phyloP scores from a whole-genome alignment of 2,888 invertebrate species.

The Clivina fossor region DNA sequence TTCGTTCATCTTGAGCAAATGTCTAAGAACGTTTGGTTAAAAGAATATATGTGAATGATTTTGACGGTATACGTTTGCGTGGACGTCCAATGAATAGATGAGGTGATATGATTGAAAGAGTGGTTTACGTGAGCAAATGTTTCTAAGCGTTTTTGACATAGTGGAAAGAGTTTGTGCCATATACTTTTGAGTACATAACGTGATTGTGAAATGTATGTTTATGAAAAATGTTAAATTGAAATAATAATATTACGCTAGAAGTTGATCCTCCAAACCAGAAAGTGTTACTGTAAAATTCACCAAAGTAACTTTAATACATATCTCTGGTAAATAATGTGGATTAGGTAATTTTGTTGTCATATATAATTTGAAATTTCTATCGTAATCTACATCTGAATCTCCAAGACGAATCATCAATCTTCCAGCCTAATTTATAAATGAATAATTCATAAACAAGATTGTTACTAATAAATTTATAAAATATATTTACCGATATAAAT shows the following conservation, averaged over 20 bases:
- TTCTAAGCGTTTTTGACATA: not conserved
- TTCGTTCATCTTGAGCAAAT: too few species aligned
- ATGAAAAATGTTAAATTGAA: not conserved
- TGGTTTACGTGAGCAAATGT: too few species aligned
- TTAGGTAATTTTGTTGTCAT: constrained; percentile 90
- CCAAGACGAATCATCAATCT: constrained; percentile 80
- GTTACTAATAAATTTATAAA: constrained; percentile 1
- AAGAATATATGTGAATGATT: too few species aligned
- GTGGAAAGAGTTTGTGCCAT: too few species aligned
- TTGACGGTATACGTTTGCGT: too few species aligned
- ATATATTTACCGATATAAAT: constrained; percentile 62
- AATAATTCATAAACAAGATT: constrained; percentile 15
- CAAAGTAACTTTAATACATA: constrained; percentile 88
- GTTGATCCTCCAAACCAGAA: constrained; percentile 87
- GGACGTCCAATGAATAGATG: too few species aligned
- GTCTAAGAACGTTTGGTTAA: too few species aligned
- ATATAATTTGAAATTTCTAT: constrained; percentile 80
- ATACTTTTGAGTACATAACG: too few species aligned
- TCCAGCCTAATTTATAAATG: constrained; percentile 62
- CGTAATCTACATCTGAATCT: constrained; percentile 88
- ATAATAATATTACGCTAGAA: constrained; percentile 74
- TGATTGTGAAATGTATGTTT: not conserved
- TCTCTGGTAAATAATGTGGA: constrained; percentile 91
- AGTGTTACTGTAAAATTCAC: constrained; percentile 92
- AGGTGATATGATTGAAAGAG: too few species aligned